Evolutionary conservation across 2,888 invertebrate species (phyloP), one percentile per base, ranked within the genome.

Genomic region (Ganaspis brasiliensis): DNA sequence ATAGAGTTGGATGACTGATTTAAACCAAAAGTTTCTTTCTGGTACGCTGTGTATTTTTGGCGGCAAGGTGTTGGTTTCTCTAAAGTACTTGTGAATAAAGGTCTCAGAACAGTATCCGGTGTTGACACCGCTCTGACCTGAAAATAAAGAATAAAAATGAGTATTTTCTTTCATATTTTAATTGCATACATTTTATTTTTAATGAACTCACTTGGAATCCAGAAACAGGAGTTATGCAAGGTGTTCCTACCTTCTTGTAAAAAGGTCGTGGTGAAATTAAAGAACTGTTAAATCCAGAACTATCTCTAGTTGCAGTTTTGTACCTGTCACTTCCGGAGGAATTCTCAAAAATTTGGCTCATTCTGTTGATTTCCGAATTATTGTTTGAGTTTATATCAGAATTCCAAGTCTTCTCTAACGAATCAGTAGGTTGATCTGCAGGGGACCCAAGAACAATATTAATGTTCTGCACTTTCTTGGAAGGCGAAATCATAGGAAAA

Each of bases 401-500:
- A 3, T 26, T 21, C 12, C 14, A 16, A 24, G 5, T 35, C 0
- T 12, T 52, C 19, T 52, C n/a, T n/a, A 19, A 71, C 16, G 12
- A 12, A 35, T 16, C 16, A 6, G 19, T 0, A 8, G 16, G 12
- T 37, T 31, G 19, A 6, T 74, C 49, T 12, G 16, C 1, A n/a
- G 35, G 9, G 16, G 57, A 14, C 9, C 72, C 55, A 21, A 81
- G 72, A 2, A 82, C 76, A 37, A 82, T 79, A 67, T 89, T 89
- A 72, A 89, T 85, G 71, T 89, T 89, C 5, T 84, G 75, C 0
- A 89, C 78, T 37, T 88, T 89, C 12, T 86, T 79, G 1, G 88
- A 86, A 0, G 87, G 87, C 1, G 87, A 87, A 3, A 85, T 26
- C 14, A 85, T 85, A 0, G 89, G 89, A 31, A 84, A 87, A 0